Base-by-base conservation (phyloP, 2,113 vertebrate species). In the Nothocercus julius region DNA sequence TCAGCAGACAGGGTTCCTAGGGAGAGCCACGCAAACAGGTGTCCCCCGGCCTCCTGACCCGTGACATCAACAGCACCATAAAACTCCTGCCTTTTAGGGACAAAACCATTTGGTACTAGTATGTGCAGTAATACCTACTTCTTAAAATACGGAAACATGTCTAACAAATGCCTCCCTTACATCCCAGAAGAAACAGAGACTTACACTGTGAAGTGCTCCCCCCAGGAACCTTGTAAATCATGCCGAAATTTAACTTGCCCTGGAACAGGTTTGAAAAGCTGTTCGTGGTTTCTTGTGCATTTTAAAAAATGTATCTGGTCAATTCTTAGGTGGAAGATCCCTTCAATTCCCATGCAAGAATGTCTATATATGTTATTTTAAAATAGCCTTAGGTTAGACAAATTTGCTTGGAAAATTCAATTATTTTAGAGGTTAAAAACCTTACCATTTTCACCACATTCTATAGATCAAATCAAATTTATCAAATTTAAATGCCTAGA, bases 191-290 rank as follows among this genome's bases (percentile, higher is more conserved):
- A 84, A 95, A 94, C 76, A 76, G 72, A 96, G 73, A 40, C 73
- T 40, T 74, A 61, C 79, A 14, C 92, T 90, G 91, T 95, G 89
- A 95, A 96, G 89, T 79, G 84, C 93, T 92, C 82, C 95, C 94
- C 82, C 73, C 36, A 92, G 96, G 74, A 94, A 96, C 82, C 94
- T 85, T 87, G 86, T 93, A 97, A 96, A 90, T 97, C 96, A 96
- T 62, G 85, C 70, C 5, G 3, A 94, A 97, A 96, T 90, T 97
- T 92, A 80, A 85, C 81, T 94, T 96, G 82, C 95, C 92, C 85
- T 90, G 92, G 83, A 91, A 95, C 87, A 97, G 81, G 40, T 97
- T 91, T 90, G 93, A 85, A 96, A 97, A 97, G 96, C 80, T 96
- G 90, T 96, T 97, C 95, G 93, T 69, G 92, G 86, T 97, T 98